phyloP scores from a whole-genome alignment of 2,113 vertebrate species.

The Aplodontia rufa region DNA sequence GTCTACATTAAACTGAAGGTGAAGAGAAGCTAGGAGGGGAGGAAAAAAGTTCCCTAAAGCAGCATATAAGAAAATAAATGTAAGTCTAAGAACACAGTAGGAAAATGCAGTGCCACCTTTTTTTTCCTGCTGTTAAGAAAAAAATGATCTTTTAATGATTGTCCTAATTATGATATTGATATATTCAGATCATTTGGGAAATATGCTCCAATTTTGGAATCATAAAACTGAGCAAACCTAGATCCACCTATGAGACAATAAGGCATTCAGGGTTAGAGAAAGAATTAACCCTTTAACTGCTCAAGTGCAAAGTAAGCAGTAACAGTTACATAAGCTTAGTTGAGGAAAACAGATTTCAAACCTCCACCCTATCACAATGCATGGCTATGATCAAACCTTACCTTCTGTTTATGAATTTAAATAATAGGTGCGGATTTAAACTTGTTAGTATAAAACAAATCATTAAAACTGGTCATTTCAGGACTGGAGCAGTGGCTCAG shows the following conservation, averaged over 20 bases:
- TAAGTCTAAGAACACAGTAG: not conserved
- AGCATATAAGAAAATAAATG: not conserved
- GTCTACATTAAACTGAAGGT: not conserved
- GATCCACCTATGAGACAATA: no score
- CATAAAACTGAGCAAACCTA: not conserved
- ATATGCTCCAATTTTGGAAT: not conserved
- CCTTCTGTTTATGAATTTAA: not conserved
- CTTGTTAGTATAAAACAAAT: not conserved
- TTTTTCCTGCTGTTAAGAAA: not conserved
- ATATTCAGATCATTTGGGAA: not conserved
- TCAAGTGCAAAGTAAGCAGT: not conserved
- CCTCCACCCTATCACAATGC: not conserved
- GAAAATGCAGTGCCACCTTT: not conserved
- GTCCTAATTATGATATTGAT: not conserved
- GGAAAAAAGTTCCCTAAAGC: not conserved
- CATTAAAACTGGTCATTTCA: not conserved
- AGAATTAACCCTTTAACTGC: not conserved
- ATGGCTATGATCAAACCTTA: not conserved
- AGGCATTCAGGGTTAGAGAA: fast-evolving
- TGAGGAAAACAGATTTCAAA: not conserved
- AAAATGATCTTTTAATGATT: not conserved
- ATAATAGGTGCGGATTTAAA: not conserved
- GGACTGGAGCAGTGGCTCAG: no score
- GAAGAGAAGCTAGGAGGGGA: not conserved
- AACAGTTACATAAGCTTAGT: not conserved